Evolutionary conservation across 2,113 vertebrate species (phyloP).

Genomic region (Sinosuthora webbiana): DNA sequence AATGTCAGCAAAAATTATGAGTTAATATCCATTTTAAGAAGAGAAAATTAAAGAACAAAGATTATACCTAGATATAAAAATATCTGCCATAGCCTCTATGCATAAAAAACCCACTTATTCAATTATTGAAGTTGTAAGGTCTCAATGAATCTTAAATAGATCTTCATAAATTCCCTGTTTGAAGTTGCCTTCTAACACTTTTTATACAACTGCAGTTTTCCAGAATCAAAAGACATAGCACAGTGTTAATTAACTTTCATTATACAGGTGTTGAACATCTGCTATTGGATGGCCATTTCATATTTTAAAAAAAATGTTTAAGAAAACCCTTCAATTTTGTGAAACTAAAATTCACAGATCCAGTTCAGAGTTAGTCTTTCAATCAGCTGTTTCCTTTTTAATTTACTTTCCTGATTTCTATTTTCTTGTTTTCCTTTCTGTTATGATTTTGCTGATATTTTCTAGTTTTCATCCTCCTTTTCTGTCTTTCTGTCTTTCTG

Average conservation of each 20-base stretch:
- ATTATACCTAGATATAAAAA: neutral
- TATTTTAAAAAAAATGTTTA: neutral
- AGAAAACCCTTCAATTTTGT: neutral
- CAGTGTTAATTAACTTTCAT: neutral
- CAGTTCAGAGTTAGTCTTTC: neutral
- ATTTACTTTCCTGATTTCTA: neutral
- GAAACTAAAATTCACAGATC: neutral
- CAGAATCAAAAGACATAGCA: neutral
- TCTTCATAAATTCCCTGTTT: neutral
- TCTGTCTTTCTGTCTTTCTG: too few relatives aligned
- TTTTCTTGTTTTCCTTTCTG: neutral
- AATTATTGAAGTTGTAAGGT: neutral
- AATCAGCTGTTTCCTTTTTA: neutral
- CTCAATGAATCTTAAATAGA: neutral
- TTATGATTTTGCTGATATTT: neutral
- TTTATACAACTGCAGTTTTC: neutral
- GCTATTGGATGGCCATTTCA: neutral
- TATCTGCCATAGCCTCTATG: neutral
- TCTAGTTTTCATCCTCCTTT: neutral
- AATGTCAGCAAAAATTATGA: neutral
- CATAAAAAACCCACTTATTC: neutral
- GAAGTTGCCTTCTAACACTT: neutral
- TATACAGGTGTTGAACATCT: neutral
- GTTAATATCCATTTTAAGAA: neutral
- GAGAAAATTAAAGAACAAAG: neutral